Evolutionary conservation across 2,888 invertebrate genomes (phyloP).

Genomic region (Chloroclystis v-ata): DNA sequence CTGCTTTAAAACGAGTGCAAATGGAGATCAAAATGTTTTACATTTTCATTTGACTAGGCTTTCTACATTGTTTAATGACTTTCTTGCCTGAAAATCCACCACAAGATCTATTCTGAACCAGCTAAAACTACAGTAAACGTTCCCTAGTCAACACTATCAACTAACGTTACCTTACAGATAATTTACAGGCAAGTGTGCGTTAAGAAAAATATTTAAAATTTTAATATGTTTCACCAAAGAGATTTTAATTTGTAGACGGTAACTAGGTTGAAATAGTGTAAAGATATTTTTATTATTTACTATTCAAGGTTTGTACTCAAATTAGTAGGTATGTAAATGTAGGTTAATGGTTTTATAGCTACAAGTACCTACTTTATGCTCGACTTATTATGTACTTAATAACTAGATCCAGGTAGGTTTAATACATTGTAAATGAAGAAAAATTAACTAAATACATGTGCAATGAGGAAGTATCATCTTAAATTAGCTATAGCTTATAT

Average conservation of each 20-base stretch:
- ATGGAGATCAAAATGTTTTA: slow-evolving; percentile 46
- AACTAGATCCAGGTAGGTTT: too few species aligned
- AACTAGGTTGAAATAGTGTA: neutral
- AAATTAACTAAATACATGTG: neutral
- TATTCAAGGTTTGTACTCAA: too few species aligned
- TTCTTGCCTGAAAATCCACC: slow-evolving; percentile 36
- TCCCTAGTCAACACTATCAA: slow-evolving; percentile 3
- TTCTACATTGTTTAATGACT: too few species aligned
- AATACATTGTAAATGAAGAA: too few species aligned
- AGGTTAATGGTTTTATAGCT: too few species aligned
- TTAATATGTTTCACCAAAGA: too few species aligned
- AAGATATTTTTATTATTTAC: neutral
- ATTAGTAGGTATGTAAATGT: too few species aligned
- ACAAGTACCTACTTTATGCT: neutral
- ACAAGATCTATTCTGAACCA: slow-evolving; percentile 8
- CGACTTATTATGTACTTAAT: too few species aligned
- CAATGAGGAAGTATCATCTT: slow-evolving; percentile 1
- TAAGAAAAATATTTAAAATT: neutral
- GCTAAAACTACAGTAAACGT: slow-evolving; percentile 5
- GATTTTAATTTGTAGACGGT: neutral
- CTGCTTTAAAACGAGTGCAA: slow-evolving; percentile 61
- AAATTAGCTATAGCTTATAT: slow-evolving; percentile 3
- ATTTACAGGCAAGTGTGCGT: slow-evolving; percentile 38
- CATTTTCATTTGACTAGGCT: too few species aligned
- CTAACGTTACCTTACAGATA: slow-evolving; percentile 3